These are phyloP conservation scores for Schizotus pectinicornis DNA, from an alignment of 2,888 invertebrate genomes.

Conservation along the genomic window DNA sequence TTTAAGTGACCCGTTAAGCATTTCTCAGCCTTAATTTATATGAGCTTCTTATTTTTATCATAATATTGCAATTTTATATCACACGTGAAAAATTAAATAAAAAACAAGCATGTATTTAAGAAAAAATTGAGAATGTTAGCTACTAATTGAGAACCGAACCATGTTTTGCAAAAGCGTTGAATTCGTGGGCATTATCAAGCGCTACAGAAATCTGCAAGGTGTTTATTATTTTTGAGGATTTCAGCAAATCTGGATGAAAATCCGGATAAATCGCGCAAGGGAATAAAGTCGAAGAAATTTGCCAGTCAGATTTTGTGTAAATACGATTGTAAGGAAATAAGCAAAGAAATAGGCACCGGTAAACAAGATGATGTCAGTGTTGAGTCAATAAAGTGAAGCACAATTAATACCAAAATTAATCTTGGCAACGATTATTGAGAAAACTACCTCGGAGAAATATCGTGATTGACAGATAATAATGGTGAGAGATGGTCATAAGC, in stretches of 20 bases:
- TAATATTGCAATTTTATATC: too few species aligned
- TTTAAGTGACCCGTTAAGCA: too few species aligned
- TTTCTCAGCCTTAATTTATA: too few species aligned
- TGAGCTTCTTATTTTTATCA: too few species aligned
- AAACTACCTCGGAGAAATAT: constrained; percentile 35
- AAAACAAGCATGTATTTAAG: too few species aligned
- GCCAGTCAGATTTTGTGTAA: constrained; percentile 20
- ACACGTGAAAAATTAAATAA: too few species aligned
- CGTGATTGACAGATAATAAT: constrained; percentile 26
- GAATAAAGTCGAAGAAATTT: constrained; percentile 23
- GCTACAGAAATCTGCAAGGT: not conserved
- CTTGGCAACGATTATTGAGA: constrained; percentile 38
- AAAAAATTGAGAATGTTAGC: too few species aligned
- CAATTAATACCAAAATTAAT: constrained; percentile 41
- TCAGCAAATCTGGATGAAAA: constrained; percentile 21
- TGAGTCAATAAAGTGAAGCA: constrained; percentile 19
- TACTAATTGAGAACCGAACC: too few species aligned
- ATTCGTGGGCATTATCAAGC: too few species aligned
- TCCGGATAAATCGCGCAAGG: constrained; percentile 22
- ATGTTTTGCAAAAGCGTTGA: too few species aligned
- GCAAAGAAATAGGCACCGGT: constrained; percentile 26
- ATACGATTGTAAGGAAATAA: constrained; percentile 25
- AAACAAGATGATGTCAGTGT: constrained; percentile 35
- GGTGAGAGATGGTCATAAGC: constrained; percentile 26
- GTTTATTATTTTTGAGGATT: constrained; percentile 15